Conservation (phyloP, 2,113 vertebrate species). For the Macroglossus sobrinus region DNA sequence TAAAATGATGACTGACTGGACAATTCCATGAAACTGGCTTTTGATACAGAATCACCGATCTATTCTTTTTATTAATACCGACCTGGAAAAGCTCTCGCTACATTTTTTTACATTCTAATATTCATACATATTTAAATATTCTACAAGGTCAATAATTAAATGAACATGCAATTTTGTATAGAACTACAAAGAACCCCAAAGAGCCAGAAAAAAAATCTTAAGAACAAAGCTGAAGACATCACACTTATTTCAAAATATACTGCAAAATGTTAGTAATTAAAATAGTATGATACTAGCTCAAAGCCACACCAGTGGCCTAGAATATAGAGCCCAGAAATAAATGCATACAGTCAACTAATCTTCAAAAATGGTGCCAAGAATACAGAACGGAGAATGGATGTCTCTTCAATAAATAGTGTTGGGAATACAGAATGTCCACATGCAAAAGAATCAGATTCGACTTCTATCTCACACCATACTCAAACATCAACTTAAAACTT, state of each 20-base stretch:
- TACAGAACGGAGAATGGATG: neutral
- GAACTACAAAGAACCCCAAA: neutral
- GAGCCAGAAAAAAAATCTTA: neutral
- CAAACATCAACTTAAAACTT: neutral
- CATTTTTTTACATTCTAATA: neutral
- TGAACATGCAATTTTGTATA: neutral
- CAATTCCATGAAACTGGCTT: neutral
- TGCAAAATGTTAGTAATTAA: neutral
- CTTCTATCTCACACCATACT: neutral
- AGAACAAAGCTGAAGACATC: neutral
- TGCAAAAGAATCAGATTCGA: neutral
- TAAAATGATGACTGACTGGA: neutral
- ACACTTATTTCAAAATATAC: neutral
- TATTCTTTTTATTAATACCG: neutral
- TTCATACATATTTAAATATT: neutral
- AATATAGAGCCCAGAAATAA: neutral
- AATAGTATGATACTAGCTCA: neutral
- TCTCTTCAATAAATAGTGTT: neutral
- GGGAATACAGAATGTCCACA: neutral
- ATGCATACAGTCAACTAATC: neutral
- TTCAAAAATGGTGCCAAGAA: neutral
- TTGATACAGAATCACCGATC: neutral
- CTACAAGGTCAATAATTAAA: neutral
- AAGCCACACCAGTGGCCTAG: neutral
- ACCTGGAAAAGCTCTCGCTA: neutral